Conservation (phyloP, 2,797 vertebrate genomes). For the Periophthalmus magnuspinnatus region DNA sequence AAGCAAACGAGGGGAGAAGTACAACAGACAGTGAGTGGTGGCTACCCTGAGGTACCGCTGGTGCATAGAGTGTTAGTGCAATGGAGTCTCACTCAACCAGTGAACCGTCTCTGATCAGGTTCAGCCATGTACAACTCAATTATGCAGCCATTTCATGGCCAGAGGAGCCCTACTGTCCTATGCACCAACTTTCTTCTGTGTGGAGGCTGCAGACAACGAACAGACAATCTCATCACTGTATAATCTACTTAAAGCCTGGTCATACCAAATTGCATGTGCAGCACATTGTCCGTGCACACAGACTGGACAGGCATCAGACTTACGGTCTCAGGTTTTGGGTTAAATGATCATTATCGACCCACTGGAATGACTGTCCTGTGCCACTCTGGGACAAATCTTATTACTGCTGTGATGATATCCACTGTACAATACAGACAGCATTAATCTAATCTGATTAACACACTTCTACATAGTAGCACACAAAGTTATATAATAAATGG, state of each 20-base stretch:
- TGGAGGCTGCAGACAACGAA: slow-evolving; percentile 8
- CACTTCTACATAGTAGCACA: slow-evolving; percentile 46
- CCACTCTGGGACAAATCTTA: slow-evolving; percentile 54
- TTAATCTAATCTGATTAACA: slow-evolving; percentile 68
- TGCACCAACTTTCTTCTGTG: slow-evolving; percentile 12
- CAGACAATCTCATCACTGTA: slow-evolving; percentile 16
- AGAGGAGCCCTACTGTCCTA: slow-evolving; percentile 74
- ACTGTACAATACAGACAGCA: slow-evolving; percentile 49
- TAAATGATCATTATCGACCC: slow-evolving; percentile 64
- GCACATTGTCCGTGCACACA: slow-evolving; percentile 27
- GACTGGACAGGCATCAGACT: slow-evolving; percentile 32
- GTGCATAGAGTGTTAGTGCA: slow-evolving; percentile 70
- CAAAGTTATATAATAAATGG: slow-evolving; percentile 2
- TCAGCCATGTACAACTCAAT: slow-evolving; percentile 81
- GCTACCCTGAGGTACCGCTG: slow-evolving; percentile 66
- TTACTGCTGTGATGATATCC: slow-evolving; percentile 53
- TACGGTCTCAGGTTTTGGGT: slow-evolving; percentile 55
- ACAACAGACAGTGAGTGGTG: slow-evolving; percentile 51
- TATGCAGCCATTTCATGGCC: slow-evolving; percentile 79
- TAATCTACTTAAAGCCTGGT: slow-evolving; percentile 53
- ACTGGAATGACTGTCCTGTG: neutral
- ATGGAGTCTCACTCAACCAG: slow-evolving; percentile 71
- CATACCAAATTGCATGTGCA: slow-evolving; percentile 34
- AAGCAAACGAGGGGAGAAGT: slow-evolving; percentile 57
- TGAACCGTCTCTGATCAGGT: slow-evolving; percentile 81